phyloP scores from a whole-genome alignment of 2,797 vertebrate genomes.

The Typhlichthys subterraneus region DNA sequence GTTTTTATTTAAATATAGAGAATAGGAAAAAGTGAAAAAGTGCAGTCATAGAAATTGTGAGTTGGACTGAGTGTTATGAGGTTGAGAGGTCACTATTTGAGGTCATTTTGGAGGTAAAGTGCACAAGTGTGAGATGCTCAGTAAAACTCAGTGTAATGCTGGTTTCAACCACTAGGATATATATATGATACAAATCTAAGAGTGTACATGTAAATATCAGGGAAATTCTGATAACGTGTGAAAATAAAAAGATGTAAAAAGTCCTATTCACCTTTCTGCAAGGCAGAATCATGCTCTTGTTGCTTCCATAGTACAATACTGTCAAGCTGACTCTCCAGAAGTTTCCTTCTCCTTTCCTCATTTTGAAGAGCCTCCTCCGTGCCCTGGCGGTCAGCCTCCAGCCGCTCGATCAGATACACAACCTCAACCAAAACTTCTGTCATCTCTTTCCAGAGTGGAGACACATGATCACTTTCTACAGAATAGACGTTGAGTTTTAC shows the following conservation, averaged over 20 bases:
- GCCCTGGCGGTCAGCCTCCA: slow-evolving; percentile 84
- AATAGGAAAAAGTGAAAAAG: too few relatives aligned
- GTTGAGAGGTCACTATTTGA: too few relatives aligned
- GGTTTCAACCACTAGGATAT: not conserved
- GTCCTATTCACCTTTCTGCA: slow-evolving; percentile 78
- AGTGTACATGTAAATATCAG: too few relatives aligned
- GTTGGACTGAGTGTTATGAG: too few relatives aligned
- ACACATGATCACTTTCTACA: slow-evolving; percentile 60
- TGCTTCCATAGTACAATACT: slow-evolving; percentile 79
- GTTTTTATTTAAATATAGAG: too few relatives aligned
- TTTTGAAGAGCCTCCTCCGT: slow-evolving; percentile 79
- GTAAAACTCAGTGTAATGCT: slow-evolving; percentile 12
- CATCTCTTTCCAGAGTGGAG: slow-evolving; percentile 77
- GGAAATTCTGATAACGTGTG: too few relatives aligned
- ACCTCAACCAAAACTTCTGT: slow-evolving; percentile 81
- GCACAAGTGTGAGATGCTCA: not conserved
- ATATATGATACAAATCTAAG: too few relatives aligned
- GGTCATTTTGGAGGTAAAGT: not conserved
- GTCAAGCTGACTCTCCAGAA: slow-evolving; percentile 73
- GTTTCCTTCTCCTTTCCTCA: slow-evolving; percentile 74
- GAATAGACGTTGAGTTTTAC: slow-evolving; percentile 22
- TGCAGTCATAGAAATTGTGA: too few relatives aligned
- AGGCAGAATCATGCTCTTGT: slow-evolving; percentile 73
- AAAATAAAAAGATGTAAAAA: too few relatives aligned
- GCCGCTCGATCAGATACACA: slow-evolving; percentile 79